These are phyloP conservation scores for Microvelia longipes DNA, from an alignment of 1,140 invertebrate genomes.

Conservation along the genomic window DNA sequence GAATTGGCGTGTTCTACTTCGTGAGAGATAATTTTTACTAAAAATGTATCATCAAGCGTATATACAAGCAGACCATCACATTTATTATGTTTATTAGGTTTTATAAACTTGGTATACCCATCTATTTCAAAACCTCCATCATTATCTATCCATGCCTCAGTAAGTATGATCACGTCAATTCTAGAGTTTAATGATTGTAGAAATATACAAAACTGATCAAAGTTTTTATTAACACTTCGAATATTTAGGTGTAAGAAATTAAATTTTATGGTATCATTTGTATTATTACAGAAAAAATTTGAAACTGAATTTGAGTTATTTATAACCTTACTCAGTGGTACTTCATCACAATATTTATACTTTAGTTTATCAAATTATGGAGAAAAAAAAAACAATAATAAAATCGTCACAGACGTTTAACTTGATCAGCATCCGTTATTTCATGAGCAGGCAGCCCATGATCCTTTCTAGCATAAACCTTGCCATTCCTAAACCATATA, in stretches of 20 bases:
- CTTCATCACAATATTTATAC: background rate
- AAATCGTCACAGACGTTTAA: background rate
- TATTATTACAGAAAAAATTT: background rate
- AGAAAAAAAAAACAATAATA: background rate
- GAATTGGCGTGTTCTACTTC: background rate
- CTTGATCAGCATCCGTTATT: background rate
- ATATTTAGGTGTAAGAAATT: background rate
- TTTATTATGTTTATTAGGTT: background rate
- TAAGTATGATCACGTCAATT: background rate
- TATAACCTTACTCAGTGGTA: background rate
- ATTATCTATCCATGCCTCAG: background rate
- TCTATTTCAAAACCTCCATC: background rate
- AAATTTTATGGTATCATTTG: background rate
- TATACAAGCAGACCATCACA: background rate
- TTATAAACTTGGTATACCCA: background rate
- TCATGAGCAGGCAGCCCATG: background rate
- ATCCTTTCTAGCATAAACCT: background rate
- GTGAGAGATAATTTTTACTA: background rate
- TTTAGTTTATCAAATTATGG: background rate
- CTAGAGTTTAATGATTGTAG: background rate
- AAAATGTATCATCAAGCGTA: background rate
- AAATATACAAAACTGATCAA: background rate
- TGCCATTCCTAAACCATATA: background rate
- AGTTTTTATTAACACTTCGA: background rate
- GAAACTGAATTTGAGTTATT: background rate